Evolutionary conservation across 1,140 invertebrate species (phyloP).

Genomic region (Homarus americanus): DNA sequence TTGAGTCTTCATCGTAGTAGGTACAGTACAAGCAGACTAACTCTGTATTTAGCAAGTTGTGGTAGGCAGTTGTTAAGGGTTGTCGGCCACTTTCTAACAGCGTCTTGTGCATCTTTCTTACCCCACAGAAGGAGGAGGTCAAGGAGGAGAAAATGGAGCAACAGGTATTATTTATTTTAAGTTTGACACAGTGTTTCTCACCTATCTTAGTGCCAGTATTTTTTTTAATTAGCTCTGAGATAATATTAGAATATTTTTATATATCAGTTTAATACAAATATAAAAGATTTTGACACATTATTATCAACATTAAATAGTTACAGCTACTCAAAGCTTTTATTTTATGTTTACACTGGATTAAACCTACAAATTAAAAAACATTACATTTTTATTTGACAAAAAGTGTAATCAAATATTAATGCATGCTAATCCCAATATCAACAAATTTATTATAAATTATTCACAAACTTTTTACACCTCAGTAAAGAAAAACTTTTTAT

Average conservation of each 20-base stretch:
- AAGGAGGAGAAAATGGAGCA: constrained; percentile 58
- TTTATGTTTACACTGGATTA: background rate
- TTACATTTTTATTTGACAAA: background rate
- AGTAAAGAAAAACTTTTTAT: background rate
- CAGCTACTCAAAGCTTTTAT: background rate
- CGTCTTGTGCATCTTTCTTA: constrained; percentile 42
- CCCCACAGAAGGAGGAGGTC: constrained; percentile 66
- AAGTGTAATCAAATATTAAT: background rate
- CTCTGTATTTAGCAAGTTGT: constrained; percentile 1
- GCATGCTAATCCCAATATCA: constrained; percentile 2
- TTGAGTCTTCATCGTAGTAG: background rate
- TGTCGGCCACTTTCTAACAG: constrained; percentile 42
- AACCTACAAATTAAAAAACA: background rate
- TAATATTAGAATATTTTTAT: background rate
- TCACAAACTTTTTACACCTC: background rate
- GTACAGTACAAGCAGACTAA: background rate
- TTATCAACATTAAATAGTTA: background rate
- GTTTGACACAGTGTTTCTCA: constrained; percentile 41
- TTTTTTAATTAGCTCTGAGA: background rate
- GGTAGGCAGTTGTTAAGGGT: background rate
- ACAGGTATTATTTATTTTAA: constrained; percentile 52
- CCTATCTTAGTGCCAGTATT: background rate
- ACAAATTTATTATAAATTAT: constrained; percentile 14
- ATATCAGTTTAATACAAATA: constrained; percentile 15
- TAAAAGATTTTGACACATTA: constrained; percentile 3